Evolutionary conservation across 2,888 invertebrate genomes (phyloP).

Genomic region (Chrysolina americana): DNA sequence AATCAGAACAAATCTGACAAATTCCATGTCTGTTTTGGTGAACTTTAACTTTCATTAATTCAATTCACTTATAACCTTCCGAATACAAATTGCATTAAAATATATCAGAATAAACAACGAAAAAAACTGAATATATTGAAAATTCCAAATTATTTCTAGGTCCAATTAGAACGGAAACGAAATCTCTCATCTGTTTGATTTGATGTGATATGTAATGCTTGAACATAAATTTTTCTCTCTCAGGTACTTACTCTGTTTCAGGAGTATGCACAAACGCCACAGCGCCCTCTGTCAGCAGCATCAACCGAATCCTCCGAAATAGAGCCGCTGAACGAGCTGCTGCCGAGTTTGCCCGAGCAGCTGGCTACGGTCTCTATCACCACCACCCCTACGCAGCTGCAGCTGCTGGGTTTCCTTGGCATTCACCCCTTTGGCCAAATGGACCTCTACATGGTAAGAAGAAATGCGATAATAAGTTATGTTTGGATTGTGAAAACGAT

Average conservation of each 20-base stretch:
- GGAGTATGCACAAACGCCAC: constrained; percentile 96
- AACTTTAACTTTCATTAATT: too few species aligned
- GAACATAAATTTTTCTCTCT: not conserved
- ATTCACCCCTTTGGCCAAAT: constrained; percentile 75
- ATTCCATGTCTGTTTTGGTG: too few species aligned
- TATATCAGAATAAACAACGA: too few species aligned
- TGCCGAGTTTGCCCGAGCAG: constrained; percentile 93
- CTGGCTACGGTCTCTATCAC: constrained; percentile 89
- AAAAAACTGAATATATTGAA: too few species aligned
- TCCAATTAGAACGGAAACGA: too few species aligned
- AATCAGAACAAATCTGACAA: too few species aligned
- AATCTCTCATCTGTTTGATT: too few species aligned
- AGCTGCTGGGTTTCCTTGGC: constrained; percentile 69
- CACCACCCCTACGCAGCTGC: constrained; percentile 79
- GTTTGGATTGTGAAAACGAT: too few species aligned
- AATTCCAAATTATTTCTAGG: too few species aligned
- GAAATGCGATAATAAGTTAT: not conserved
- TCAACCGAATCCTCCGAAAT: constrained; percentile 95
- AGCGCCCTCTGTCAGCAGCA: constrained; percentile 96
- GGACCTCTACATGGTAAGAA: constrained; percentile 57
- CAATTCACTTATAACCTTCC: too few species aligned
- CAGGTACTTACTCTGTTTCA: constrained; percentile 68
- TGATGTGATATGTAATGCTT: too few species aligned
- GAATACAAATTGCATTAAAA: too few species aligned
- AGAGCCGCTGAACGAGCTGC: constrained; percentile 97